Base-by-base conservation (phyloP, 2,797 vertebrate species). In the Mastacembelus armatus region DNA sequence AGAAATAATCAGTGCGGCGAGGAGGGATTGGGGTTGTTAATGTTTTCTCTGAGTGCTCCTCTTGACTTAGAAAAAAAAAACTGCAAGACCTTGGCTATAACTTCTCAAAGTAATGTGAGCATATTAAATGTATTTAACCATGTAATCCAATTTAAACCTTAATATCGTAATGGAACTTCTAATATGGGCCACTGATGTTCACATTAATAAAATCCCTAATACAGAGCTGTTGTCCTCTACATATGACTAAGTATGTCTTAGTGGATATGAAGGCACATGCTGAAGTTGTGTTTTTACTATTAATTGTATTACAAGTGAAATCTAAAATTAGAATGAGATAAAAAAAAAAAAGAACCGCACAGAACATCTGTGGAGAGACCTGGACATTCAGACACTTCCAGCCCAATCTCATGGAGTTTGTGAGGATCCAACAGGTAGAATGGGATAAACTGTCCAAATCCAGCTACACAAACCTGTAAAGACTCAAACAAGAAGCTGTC, bases 91-190 rank as follows among this genome's bases (percentile, higher is more conserved):
- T 7, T 42, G 12, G 19, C 22, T 30, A 5, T 3, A 49, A 49
- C 18, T 48, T 59, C n/a, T 32, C n/a, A 16, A 16, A 33, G 48
- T 51, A 52, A 42, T 15, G 42, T 10, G 35, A 26, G 24, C 59
- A 10, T 27, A n/a, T 36, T 71, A 40, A 44, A 35, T 19, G 42
- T 45, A 30, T 55, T 49, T 11, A 50, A 68, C 36, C 1, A 0
- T 5, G 5, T 18, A 11, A 8, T 0, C 32, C 3, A 35, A 18
- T 38, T 54, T 64, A 54, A 49, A 54, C 8, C 7, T 66, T 16
- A 49, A 22, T 29, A 51, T 58, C 11, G 62, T 56, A 18, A 40
- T 51, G 52, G 33, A 33, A 52, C 16, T 22, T 63, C 27, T 42
- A 35, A 21, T 35, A 18, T 35, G 3, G 4, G 7, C 2, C 12